Conservation (phyloP, 1,140 invertebrate genomes). For the Adelges cooleyi region DNA sequence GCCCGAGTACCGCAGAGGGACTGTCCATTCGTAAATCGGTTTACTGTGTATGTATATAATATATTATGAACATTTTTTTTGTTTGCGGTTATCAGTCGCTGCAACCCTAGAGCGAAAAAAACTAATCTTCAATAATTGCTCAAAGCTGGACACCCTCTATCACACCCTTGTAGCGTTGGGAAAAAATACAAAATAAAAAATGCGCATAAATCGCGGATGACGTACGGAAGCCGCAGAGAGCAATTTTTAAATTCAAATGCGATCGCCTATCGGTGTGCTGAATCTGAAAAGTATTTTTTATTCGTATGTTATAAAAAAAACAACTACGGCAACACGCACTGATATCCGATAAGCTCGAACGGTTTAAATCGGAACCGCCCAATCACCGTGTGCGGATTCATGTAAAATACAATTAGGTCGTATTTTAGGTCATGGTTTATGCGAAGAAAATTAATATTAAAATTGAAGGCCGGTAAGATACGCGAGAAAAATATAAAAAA, state of each 20-base stretch:
- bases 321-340: neutral
- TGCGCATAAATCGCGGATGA: slow-evolving; percentile 27
- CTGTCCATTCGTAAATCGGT: slow-evolving; percentile 23
- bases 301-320: slow-evolving; percentile 15
- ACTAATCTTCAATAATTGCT: slow-evolving; percentile 29
- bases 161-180: slow-evolving; percentile 17
- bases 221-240: slow-evolving; percentile 13
- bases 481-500: no score
- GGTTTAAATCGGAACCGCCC: neutral
- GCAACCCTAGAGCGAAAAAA: slow-evolving; percentile 10
- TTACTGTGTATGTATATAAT: neutral
- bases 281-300: slow-evolving; percentile 27
- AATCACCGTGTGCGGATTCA: no score
- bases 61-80: slow-evolving; percentile 15
- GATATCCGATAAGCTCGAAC: slow-evolving; percentile 22
- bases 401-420: no score
- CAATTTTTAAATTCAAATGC: slow-evolving; percentile 27
- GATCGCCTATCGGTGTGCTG: slow-evolving; percentile 16
- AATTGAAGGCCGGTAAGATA: no score
- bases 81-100: slow-evolving; percentile 25
- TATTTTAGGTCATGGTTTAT: no score
- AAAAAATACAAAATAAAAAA: slow-evolving; percentile 13
- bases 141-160: slow-evolving; percentile 29
- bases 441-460: no score
- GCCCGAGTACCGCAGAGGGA: slow-evolving; percentile 7